Evolutionary conservation across 2,797 vertebrate genomes (phyloP), one percentile per base, ranked within the genome.

Genomic region (Sarcoramphus papa): DNA sequence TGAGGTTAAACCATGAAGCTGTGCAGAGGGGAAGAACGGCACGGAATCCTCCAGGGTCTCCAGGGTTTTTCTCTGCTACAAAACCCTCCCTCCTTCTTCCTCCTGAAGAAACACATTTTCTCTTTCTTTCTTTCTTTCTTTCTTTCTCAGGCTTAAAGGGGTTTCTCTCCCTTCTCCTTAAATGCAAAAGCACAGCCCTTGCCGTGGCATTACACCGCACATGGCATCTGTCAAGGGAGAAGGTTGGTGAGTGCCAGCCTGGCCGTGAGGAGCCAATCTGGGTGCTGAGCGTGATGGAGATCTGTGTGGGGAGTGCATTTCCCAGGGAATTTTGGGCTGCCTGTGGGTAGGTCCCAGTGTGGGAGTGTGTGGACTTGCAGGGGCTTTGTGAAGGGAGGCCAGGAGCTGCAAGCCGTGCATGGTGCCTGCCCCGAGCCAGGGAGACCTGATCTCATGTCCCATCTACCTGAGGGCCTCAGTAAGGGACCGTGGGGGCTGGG

Each of bases 151-250:
- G 21, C 24, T 51, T 60, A 37, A 74, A 80, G 12, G 1, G 1
- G 3, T 72, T 78, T 57, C 21, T 84, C 12, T 80, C 41, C 50
- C 24, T 72, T 83, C 19, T 70, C 23, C 17, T 75, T 48, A 57
- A 41, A 33, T 31, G 31, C 15, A 69, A 68, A 86, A 93, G 40
- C 69, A 51, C 15, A 74, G 23, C 17, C 18, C 7, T 70, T 54
- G 59, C 65, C 0, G 0, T 87, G 50, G 50, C 50, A 15, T 84
- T 62, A 33, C 12, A 45, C 18, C 1, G 2, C 14, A 8, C 1
- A 3, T 2, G 4, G 31, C 23, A 54, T 69, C 50, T 90, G 33
- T 54, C 47, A 28, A 47, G 51, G 64, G 24, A 73, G 41, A 54
- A 59, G 47, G 22, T 20, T 75, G 43, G 6, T 70, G 16, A 22